Percentiles rank a stretch among this genome's conserved stretches.
Evolutionary conservation across 2,797 vertebrate genomes (phyloP).

Genomic region (Odontamblyopus lacepedii): DNA sequence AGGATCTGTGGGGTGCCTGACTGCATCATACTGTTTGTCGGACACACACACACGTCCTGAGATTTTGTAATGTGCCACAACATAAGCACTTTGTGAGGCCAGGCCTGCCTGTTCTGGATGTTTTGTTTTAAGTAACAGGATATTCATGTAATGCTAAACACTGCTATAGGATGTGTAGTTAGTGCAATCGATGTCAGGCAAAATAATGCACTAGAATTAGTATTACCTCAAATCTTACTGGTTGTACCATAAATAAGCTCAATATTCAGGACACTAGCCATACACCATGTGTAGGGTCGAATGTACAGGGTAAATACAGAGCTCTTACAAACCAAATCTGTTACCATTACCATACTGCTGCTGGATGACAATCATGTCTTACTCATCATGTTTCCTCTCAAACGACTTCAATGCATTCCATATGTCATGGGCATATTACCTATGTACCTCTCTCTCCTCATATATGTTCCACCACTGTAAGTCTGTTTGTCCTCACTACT

Average conservation of each 20-base stretch:
- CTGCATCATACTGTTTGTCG: constrained; percentile 19
- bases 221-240: constrained; percentile 1
- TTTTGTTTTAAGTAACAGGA: constrained; percentile 1
- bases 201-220: constrained; percentile 3
- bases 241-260: constrained; percentile 26
- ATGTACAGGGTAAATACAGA: constrained; percentile 12
- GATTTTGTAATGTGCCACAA: constrained; percentile 29
- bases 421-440: constrained; percentile 28
- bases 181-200: constrained; percentile 44
- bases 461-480: constrained; percentile 18
- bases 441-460: constrained; percentile 30
- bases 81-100: not conserved
- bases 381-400: constrained; percentile 18
- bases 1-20: not conserved
- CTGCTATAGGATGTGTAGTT: constrained; percentile 20
- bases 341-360: constrained; percentile 27
- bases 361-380: constrained; percentile 69
- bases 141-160: constrained; percentile 16
- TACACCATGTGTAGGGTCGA: constrained; percentile 40
- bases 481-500: constrained; percentile 40
- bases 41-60: constrained; percentile 14
- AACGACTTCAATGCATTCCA: constrained; percentile 51
- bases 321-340: constrained; percentile 47
- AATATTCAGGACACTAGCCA: constrained; percentile 9
- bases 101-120: constrained; percentile 17